phyloP scores from a whole-genome alignment of 1,140 invertebrate species.

The Macrostomum lignano region DNA sequence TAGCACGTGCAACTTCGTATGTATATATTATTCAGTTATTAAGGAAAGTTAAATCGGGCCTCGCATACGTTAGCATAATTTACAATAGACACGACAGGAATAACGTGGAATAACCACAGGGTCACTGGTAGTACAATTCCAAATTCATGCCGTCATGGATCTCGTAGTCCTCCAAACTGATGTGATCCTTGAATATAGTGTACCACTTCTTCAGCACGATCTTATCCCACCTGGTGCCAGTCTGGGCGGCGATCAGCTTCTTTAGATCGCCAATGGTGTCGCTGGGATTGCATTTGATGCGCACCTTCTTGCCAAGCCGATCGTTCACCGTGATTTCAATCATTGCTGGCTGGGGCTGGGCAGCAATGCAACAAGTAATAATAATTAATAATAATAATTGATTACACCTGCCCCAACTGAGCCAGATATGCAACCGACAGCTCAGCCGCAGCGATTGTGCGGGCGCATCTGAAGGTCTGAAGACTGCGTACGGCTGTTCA shows the following conservation, averaged over 20 bases:
- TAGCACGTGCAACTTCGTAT: no score
- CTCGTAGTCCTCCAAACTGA: constrained; percentile 82
- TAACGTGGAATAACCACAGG: constrained; percentile 3
- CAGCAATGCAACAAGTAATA: no score
- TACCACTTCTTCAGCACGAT: constrained; percentile 97
- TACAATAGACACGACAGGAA: not conserved
- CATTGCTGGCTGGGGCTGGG: no score
- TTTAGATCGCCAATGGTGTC: constrained; percentile 93
- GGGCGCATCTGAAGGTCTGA: no score
- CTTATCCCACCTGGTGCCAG: constrained; percentile 78
- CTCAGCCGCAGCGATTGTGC: no score
- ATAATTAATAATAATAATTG: no score
- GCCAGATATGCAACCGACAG: no score
- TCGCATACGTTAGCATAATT: not conserved
- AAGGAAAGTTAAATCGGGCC: no score
- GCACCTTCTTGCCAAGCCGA: constrained; percentile 71
- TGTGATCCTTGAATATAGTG: constrained; percentile 91
- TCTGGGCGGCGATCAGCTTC: constrained; percentile 89
- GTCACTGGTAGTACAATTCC: constrained; percentile 82
- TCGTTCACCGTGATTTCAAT: constrained; percentile 97
- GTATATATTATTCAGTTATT: no score
- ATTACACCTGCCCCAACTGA: no score
- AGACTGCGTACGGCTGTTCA: no score
- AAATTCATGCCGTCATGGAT: constrained; percentile 97
- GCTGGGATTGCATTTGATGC: constrained; percentile 74